Evolutionary conservation across 2,797 vertebrate species (phyloP).

Genomic region (Limnodromus scolopaceus): DNA sequence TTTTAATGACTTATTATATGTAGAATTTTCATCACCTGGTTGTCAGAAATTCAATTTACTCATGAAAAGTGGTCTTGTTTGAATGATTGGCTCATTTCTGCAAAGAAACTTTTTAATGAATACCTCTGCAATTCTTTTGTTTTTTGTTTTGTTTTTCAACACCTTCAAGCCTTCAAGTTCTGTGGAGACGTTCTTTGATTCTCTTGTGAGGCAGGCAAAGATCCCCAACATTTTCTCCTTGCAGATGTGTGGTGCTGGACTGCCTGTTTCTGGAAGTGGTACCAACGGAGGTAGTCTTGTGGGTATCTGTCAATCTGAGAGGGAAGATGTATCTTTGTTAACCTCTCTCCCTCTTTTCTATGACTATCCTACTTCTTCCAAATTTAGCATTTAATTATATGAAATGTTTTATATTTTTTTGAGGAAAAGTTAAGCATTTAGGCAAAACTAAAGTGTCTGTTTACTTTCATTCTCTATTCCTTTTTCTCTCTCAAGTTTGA

Average conservation of each 20-base stretch:
- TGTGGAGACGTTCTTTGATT: constrained; percentile 95
- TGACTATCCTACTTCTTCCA: neutral
- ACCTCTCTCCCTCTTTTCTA: constrained; percentile 50
- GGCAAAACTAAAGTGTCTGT: neutral
- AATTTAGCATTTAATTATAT: neutral
- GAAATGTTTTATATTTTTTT: neutral
- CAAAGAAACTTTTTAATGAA: neutral
- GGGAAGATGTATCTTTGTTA: constrained; percentile 48
- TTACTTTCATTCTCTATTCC: neutral
- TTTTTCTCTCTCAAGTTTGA: neutral
- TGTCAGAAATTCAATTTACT: neutral
- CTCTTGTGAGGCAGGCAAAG: constrained; percentile 86
- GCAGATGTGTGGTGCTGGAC: constrained; percentile 95
- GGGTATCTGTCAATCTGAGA: constrained; percentile 80
- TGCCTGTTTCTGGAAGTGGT: constrained; percentile 82
- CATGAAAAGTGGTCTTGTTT: neutral
- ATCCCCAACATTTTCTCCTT: constrained; percentile 94
- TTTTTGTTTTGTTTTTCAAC: neutral
- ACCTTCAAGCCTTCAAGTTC: constrained; percentile 89
- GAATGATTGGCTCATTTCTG: neutral
- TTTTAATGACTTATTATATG: neutral
- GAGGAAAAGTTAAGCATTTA: neutral
- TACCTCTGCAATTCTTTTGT: neutral
- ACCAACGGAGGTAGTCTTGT: constrained; percentile 93
- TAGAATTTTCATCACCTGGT: neutral